A percentile compares a stretch with the other conserved stretches of the same genome.
Evolutionary conservation across 1,140 invertebrate genomes (phyloP).

Genomic region (Trichomalopsis sarcophagae): DNA sequence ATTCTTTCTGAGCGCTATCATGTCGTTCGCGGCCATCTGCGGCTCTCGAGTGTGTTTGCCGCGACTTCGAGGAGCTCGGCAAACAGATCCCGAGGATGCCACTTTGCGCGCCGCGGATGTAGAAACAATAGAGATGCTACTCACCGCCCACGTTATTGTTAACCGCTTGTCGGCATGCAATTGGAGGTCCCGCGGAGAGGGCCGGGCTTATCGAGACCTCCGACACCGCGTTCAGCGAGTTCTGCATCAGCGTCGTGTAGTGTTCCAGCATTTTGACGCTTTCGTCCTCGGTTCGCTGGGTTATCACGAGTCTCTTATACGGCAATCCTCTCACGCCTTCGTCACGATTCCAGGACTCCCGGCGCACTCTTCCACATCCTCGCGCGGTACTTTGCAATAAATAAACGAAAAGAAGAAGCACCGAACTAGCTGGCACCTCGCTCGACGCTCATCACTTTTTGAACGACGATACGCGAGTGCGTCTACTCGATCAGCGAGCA

Average conservation of each 20-base stretch:
- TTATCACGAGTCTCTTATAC: not conserved
- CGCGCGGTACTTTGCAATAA: not conserved
- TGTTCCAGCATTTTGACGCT: conserved; percentile 32
- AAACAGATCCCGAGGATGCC: too few relatives aligned
- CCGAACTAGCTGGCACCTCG: not conserved
- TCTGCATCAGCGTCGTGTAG: conserved; percentile 34
- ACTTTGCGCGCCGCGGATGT: too few relatives aligned
- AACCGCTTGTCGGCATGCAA: conserved; percentile 43
- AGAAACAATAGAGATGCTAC: not conserved
- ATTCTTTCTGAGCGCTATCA: not conserved
- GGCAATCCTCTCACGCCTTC: not conserved
- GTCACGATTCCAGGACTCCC: not conserved
- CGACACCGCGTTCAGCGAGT: conserved; percentile 8
- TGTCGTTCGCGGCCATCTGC: too few relatives aligned
- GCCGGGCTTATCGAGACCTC: conserved; percentile 32
- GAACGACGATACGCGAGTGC: not conserved
- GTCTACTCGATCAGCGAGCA: not conserved
- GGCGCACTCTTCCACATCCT: conserved; percentile 18
- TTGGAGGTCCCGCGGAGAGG: conserved; percentile 37
- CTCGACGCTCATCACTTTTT: too few relatives aligned
- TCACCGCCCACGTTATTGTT: conserved; percentile 54
- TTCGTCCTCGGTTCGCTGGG: not conserved
- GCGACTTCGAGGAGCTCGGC: too few relatives aligned
- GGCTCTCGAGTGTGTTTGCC: too few relatives aligned
- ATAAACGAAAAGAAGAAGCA: too few relatives aligned